Evolutionary conservation across 2,797 vertebrate genomes (phyloP), one percentile per base, ranked within the genome.

Genomic region (Bovichtus diacanthus): DNA sequence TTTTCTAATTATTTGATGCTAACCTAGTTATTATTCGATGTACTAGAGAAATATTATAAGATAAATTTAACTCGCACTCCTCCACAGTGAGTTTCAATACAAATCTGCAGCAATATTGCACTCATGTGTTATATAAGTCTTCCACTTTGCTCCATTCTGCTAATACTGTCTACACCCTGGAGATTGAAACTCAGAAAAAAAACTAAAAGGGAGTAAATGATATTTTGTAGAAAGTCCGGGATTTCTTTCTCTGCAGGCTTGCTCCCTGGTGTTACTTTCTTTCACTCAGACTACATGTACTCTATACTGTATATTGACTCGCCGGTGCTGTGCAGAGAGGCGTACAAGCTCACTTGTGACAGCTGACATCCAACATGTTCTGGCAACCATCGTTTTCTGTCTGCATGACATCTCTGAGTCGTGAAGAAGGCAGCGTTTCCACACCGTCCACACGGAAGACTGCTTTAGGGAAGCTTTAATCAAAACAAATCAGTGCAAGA

Each of bases 401-500:
- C 43, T 41, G 36, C 21, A 59, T 64, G 64, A 12, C 15, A 50
- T 43, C 62, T 62, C 18, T 6, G 7, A 58, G 5, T 23, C 1
- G 29, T 19, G 49, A 39, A 21, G 43, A 25, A 27, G n/a, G 27
- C 34, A 65, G 21, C 50, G 29, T 46, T 29, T 19, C 9, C 72
- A 64, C 51, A 21, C 62, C 18, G 19, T 47, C 3, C 5, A 63
- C 61, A 36, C 6, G 7, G 62, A 61, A 64, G 13, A 31, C 44
- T 41, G 50, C 67, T 72, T 62, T 23, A 13, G 67, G 12, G 69
- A 62, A 58, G 53, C n/a, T 5, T 65, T 78, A 36, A 56, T 76
- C 29, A 78, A 68, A 77, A 80, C 25, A 74, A 81, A 84, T 69
- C 38, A 44, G 50, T 29, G 41, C 41, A 46, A 51, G 49, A 76